A percentile compares a stretch with the other conserved stretches of the same genome.
Evolutionary conservation across 92 coral and sea anemone genomes (phyloP).

Genomic region (Porites cylindrica): DNA sequence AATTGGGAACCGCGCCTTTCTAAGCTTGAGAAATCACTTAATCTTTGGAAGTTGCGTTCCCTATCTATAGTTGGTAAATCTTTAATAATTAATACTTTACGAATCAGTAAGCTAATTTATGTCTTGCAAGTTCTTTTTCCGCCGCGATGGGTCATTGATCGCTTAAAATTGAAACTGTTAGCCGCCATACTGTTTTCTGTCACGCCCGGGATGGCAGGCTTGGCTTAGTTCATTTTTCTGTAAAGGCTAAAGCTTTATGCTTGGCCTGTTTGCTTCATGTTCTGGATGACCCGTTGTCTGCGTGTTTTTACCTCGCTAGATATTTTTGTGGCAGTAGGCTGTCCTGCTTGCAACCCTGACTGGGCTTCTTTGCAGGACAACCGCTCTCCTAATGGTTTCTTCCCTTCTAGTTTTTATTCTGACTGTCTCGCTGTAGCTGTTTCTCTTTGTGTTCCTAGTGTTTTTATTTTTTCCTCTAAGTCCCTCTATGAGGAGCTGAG

Average conservation of each 20-base stretch:
- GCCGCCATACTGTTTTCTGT: not conserved
- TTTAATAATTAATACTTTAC: not conserved
- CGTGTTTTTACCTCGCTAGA: not conserved
- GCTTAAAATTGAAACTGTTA: constrained; percentile 25
- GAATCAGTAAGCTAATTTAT: not conserved
- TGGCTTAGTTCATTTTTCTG: not conserved
- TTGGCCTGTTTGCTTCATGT: not conserved
- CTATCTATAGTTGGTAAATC: not conserved
- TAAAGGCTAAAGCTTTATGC: not conserved
- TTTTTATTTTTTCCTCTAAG: too few species aligned
- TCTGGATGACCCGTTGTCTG: not conserved
- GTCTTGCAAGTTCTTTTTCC: not conserved
- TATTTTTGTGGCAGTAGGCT: not conserved
- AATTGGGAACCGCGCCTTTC: constrained; percentile 1
- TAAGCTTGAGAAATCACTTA: constrained; percentile 1
- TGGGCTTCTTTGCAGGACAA: not conserved
- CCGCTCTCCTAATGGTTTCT: not conserved
- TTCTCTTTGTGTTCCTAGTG: too few species aligned
- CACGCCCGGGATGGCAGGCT: constrained; percentile 6
- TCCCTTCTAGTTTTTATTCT: not conserved
- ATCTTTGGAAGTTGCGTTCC: not conserved
- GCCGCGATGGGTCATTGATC: not conserved
- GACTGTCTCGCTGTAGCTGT: not conserved
- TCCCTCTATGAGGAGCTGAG: too few species aligned
- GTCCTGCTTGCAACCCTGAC: not conserved